Percentiles rank a stretch among this genome's conserved stretches.
Conservation (phyloP, 2,113 vertebrate genomes). For the Eonycteris spelaea region DNA sequence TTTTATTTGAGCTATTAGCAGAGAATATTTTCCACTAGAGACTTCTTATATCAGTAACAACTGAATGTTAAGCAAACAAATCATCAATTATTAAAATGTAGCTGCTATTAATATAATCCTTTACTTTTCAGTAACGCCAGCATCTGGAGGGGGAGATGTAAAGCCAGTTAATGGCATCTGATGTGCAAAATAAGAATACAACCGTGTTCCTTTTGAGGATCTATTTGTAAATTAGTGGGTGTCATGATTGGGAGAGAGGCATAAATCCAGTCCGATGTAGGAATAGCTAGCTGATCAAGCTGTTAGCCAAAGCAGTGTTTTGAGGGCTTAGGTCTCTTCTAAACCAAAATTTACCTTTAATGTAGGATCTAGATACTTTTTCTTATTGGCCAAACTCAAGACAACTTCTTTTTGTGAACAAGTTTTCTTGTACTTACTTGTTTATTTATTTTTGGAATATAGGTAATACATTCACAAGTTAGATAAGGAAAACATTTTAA, state of each 20-base stretch:
- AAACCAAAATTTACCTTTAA: neutral
- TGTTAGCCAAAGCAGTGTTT: neutral
- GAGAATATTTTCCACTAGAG: constrained; percentile 69
- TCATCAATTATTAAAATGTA: constrained; percentile 68
- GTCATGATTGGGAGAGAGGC: neutral
- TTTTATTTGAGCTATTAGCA: constrained; percentile 67
- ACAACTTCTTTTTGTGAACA: neutral
- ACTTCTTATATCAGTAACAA: constrained; percentile 60
- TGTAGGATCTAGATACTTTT: neutral
- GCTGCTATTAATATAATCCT: constrained; percentile 43
- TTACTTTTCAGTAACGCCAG: neutral
- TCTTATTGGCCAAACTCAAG: neutral
- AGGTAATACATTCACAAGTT: neutral
- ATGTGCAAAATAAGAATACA: neutral
- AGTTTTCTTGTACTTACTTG: neutral
- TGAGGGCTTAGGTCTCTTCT: neutral
- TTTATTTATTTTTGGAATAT: neutral
- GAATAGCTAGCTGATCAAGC: neutral
- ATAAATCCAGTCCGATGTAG: neutral
- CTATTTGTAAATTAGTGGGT: neutral
- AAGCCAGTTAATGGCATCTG: neutral
- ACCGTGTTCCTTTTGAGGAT: neutral
- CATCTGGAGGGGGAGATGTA: neutral
- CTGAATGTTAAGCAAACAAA: constrained; percentile 66
- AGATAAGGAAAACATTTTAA: neutral